Conservation (phyloP, 1,140 invertebrate species). For the Tetranychus urticae region DNA sequence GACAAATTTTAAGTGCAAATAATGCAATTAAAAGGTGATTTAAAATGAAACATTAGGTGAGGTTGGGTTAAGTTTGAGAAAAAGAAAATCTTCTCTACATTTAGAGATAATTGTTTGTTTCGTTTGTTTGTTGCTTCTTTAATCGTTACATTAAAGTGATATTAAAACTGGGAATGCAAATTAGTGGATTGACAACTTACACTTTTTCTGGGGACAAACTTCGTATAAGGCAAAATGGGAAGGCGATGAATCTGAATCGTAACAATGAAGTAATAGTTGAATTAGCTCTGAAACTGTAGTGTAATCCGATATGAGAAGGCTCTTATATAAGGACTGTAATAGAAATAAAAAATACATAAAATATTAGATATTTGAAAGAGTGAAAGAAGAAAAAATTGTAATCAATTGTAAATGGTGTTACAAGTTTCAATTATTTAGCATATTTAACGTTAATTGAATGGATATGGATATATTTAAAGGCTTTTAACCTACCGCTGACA, state of each 20-base stretch:
- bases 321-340: conserved; percentile 60
- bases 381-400: not conserved
- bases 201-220: conserved; percentile 24
- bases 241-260: conserved; percentile 50
- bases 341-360: not conserved
- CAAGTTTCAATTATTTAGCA: too few relatives aligned
- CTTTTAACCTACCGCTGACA: conserved; percentile 39
- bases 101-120: too few relatives aligned
- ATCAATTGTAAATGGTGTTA: too few relatives aligned
- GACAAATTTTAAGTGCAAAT: too few relatives aligned
- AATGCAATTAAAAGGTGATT: too few relatives aligned
- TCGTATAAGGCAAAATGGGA: conserved; percentile 69
- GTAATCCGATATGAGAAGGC: conserved; percentile 57
- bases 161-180: conserved; percentile 17
- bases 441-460: too few relatives aligned
- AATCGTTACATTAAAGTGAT: not conserved
- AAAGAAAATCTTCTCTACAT: too few relatives aligned
- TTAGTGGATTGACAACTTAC: conserved; percentile 9
- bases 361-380: not conserved
- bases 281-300: conserved; percentile 73
- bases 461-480: too few relatives aligned
- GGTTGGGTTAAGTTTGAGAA: too few relatives aligned
- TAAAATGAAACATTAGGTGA: too few relatives aligned
- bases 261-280: conserved; percentile 56
- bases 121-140: not conserved